Percentiles rank a stretch among this genome's conserved stretches.
These are phyloP conservation scores for Leptodactylus fallax DNA, from an alignment of 2,797 vertebrate genomes.

Conservation along the genomic window DNA sequence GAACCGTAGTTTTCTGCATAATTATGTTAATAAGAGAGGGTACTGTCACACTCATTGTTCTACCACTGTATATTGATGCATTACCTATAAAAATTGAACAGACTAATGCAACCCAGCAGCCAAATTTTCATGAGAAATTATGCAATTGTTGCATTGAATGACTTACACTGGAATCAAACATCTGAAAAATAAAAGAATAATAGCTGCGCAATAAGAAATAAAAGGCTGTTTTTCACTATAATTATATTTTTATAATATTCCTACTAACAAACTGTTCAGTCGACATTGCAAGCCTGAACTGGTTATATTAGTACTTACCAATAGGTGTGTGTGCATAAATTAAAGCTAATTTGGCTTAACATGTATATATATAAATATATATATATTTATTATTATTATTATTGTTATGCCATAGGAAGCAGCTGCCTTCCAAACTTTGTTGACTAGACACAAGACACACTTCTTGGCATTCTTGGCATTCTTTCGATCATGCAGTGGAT, in stretches of 20 bases:
- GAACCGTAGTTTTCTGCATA: not conserved
- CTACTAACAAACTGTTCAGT: not conserved
- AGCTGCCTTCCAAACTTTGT: not conserved
- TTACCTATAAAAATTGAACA: not conserved
- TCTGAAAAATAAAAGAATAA: not conserved
- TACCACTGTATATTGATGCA: not conserved
- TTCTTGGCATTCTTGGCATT: not conserved
- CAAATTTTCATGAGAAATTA: slow-evolving; percentile 24
- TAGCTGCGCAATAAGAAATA: not conserved
- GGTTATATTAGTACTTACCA: not conserved
- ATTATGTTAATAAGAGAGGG: slow-evolving; percentile 10
- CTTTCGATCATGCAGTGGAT: not conserved
- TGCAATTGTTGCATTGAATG: slow-evolving; percentile 19
- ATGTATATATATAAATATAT: no score
- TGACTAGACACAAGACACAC: not conserved
- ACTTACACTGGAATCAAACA: not conserved
- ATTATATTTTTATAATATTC: not conserved
- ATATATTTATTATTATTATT: no score
- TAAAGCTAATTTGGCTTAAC: no score
- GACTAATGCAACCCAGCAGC: not conserved
- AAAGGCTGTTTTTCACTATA: slow-evolving; percentile 4
- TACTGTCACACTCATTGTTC: slow-evolving; percentile 11
- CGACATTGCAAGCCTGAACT: not conserved
- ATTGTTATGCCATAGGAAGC: not conserved
- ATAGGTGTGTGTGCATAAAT: no score